These are phyloP conservation scores for Phyllostomus discolor DNA, from an alignment of 2,113 vertebrate genomes.

Conservation along the genomic window DNA sequence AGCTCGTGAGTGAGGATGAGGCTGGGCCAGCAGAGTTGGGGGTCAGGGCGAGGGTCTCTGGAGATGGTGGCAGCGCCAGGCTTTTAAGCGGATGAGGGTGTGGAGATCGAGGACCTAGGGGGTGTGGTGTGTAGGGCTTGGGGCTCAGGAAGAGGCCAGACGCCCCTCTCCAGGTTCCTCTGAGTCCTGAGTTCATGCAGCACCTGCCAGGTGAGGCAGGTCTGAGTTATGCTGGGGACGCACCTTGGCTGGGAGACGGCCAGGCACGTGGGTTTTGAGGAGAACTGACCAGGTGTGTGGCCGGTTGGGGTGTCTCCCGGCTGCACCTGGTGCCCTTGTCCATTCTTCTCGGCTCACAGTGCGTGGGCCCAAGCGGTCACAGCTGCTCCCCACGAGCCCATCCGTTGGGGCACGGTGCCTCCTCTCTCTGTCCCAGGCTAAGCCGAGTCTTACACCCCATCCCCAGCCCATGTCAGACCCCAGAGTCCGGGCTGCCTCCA, in stretches of 20 bases:
- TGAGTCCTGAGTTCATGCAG: background rate
- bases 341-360: background rate
- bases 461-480: background rate
- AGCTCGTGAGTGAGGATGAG: background rate
- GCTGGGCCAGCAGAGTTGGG: background rate
- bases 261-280: background rate
- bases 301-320: background rate
- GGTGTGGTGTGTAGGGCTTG: fast-evolving
- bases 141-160: background rate
- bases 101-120: background rate
- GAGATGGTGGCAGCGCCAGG: fast-evolving
- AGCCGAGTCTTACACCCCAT: background rate
- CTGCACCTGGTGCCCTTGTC: background rate
- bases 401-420: background rate
- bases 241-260: background rate
- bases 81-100: background rate
- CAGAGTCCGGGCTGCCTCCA: background rate
- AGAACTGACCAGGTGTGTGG: background rate
- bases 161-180: background rate
- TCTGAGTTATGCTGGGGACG: background rate
- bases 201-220: background rate
- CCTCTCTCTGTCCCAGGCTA: background rate
- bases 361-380: fast-evolving
- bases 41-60: background rate
- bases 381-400: background rate